phyloP scores from a whole-genome alignment of 2,113 vertebrate genomes.

The Lamprologus tigripictilis region DNA sequence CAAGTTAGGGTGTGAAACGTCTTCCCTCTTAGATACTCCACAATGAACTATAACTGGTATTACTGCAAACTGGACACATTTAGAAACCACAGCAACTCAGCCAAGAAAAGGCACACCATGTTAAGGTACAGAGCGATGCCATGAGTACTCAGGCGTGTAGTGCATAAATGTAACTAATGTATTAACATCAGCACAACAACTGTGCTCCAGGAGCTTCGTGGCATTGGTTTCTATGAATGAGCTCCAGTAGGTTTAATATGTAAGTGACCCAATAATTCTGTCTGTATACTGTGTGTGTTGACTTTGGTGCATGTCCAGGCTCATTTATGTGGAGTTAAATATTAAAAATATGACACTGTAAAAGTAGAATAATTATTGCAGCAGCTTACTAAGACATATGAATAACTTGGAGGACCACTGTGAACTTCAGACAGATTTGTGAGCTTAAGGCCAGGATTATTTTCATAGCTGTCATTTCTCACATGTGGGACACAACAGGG shows the following conservation, averaged over 20 bases:
- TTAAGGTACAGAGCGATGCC: not conserved
- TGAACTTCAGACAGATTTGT: not conserved
- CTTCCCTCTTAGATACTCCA: not conserved
- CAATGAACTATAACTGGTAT: not conserved
- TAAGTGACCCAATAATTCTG: not conserved
- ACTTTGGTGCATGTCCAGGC: not conserved
- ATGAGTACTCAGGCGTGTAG: not conserved
- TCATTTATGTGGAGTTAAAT: not conserved
- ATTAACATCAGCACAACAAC: not conserved
- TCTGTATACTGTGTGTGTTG: not conserved
- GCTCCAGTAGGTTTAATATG: not conserved
- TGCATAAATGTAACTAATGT: not conserved
- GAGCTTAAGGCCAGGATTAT: not conserved
- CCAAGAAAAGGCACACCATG: rapidly evolving
- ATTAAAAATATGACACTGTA: not conserved
- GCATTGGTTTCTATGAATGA: not conserved
- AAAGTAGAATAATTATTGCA: not conserved
- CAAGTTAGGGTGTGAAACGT: not conserved
- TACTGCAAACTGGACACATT: not conserved
- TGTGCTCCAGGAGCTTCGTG: not conserved
- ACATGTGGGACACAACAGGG: not conserved
- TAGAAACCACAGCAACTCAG: not conserved
- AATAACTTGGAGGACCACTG: not conserved
- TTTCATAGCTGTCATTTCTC: not conserved
- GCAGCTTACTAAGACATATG: not conserved